phyloP scores from a whole-genome alignment of 2,113 vertebrate species.

The Solea senegalensis region DNA sequence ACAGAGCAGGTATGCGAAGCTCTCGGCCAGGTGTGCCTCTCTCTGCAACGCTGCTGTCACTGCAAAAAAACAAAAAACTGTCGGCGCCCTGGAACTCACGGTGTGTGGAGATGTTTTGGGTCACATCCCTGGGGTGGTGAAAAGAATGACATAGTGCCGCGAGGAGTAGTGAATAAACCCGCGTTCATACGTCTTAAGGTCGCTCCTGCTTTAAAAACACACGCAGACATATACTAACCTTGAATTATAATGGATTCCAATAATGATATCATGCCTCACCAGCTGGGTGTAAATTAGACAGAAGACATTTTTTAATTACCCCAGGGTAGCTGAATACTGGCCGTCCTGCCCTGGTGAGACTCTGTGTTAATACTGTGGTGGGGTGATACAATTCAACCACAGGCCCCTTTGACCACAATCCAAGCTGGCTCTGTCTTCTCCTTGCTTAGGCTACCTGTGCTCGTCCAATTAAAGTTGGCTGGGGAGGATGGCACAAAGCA shows the following conservation, averaged over 20 bases:
- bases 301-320: constrained; percentile 74
- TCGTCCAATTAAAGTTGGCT: constrained; percentile 66
- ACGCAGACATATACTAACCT: constrained; percentile 66
- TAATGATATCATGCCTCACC: constrained; percentile 71
- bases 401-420: constrained; percentile 71
- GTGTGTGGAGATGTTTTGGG: constrained; percentile 60
- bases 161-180: constrained; percentile 16
- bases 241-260: constrained; percentile 68
- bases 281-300: constrained; percentile 70
- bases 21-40: constrained; percentile 59
- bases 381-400: constrained; percentile 75
- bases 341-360: constrained; percentile 60
- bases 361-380: constrained; percentile 61
- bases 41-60: constrained; percentile 53
- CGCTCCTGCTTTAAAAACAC: constrained; percentile 47
- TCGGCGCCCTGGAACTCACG: constrained; percentile 37
- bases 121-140: constrained; percentile 41
- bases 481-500: constrained; percentile 41
- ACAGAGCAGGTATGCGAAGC: constrained; percentile 48
- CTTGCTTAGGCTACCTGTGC: constrained; percentile 54
- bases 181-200: constrained; percentile 15
- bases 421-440: constrained; percentile 54
- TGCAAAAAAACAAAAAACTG: constrained; percentile 59
- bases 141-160: constrained; percentile 49
- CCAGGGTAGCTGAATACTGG: constrained; percentile 69